phyloP scores from a whole-genome alignment of 2,113 vertebrate genomes.

The Zosterops pallidus region DNA sequence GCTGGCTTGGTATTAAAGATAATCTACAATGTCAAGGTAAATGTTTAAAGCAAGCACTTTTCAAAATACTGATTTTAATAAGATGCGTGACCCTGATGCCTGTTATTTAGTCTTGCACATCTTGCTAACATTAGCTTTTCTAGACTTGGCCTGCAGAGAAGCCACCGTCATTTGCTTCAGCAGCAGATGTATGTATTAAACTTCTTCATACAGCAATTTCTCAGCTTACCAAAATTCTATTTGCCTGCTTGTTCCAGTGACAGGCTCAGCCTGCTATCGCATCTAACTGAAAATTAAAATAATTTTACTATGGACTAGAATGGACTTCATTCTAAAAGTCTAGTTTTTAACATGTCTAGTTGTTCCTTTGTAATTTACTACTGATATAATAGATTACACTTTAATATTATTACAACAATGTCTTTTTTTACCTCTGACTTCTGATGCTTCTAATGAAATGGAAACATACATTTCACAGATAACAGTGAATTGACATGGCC shows the following conservation, averaged over 20 bases:
- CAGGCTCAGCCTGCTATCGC: not conserved
- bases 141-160: constrained; percentile 44
- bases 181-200: not conserved
- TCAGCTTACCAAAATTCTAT: not conserved
- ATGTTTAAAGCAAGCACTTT: constrained; percentile 76
- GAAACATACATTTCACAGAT: not conserved
- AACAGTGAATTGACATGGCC: not conserved
- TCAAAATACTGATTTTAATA: constrained; percentile 72
- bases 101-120: constrained; percentile 67
- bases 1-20: constrained; percentile 71
- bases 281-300: not conserved
- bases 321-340: not conserved
- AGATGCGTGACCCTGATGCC: constrained; percentile 49
- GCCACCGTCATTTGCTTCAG: constrained; percentile 14
- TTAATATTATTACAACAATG: not conserved
- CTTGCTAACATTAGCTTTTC: constrained; percentile 62
- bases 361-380: not conserved
- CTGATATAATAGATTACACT: not conserved
- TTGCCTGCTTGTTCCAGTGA: not conserved
- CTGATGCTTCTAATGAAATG: not conserved
- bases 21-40: constrained; percentile 74
- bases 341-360: not conserved
- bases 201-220: constrained; percentile 4
- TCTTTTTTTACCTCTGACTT: not conserved
- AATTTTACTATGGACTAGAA: not conserved